Evolutionary conservation across 2,888 invertebrate genomes (phyloP).

Genomic region (Trisateles emortualis): DNA sequence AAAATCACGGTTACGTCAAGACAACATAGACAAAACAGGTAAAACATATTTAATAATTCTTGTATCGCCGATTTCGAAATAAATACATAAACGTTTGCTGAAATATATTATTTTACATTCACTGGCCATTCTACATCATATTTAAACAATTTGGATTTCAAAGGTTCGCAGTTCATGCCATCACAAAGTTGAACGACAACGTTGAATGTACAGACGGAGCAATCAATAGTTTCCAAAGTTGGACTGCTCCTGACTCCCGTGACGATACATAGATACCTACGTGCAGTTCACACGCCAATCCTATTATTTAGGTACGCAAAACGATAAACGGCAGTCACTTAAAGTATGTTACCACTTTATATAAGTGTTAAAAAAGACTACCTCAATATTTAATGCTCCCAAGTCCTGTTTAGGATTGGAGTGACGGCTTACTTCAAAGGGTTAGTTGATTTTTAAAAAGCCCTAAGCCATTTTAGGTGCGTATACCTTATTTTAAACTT

Average conservation of each 20-base stretch:
- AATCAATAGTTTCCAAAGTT: conserved; percentile 7
- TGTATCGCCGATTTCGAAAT: too few species aligned
- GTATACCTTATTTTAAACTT: too few species aligned
- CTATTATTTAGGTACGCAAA: too few species aligned
- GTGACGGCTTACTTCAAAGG: too few species aligned
- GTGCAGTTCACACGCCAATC: neutral
- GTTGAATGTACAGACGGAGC: neutral
- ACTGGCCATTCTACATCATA: neutral
- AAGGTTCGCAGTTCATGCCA: neutral
- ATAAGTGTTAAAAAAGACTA: too few species aligned
- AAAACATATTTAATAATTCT: neutral
- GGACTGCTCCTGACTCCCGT: conserved; percentile 1
- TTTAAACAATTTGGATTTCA: neutral
- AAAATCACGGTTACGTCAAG: neutral
- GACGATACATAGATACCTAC: neutral
- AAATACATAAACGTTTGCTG: too few species aligned
- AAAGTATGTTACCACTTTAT: too few species aligned
- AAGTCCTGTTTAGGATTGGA: too few species aligned
- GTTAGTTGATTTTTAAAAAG: too few species aligned
- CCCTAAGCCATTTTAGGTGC: too few species aligned
- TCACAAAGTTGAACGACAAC: neutral
- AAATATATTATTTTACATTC: neutral
- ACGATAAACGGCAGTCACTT: too few species aligned
- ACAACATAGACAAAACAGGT: neutral
- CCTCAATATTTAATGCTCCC: too few species aligned